phyloP scores from a whole-genome alignment of 2,888 invertebrate species.

The Nephrotoma appendiculata region DNA sequence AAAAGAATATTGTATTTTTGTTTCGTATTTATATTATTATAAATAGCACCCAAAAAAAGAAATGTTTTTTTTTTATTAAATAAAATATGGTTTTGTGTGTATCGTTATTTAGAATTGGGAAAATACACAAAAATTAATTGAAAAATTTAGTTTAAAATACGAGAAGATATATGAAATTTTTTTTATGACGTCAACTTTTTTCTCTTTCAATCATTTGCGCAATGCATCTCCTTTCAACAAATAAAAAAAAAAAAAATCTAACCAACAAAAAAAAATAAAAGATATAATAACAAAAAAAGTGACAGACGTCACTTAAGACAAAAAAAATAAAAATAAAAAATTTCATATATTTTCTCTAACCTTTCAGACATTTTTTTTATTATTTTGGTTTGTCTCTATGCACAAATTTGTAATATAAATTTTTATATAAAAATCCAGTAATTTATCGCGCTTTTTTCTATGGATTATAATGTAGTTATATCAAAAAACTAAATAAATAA shows the following conservation, averaged over 20 bases:
- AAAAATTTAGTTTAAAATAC: not conserved
- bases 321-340: not conserved
- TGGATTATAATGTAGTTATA: not conserved
- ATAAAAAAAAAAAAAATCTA: not conserved
- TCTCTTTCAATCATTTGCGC: conserved; percentile 1
- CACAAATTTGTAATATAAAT: not conserved
- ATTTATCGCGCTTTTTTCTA: not conserved
- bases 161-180: not conserved
- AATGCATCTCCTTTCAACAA: conserved; percentile 1
- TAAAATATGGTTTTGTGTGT: not conserved
- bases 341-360: not conserved
- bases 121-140: not conserved
- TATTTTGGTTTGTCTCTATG: not conserved
- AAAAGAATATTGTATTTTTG: not conserved
- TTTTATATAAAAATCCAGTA: not conserved
- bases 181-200: conserved; percentile 5
- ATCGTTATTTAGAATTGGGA: not conserved
- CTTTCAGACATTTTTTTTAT: not conserved
- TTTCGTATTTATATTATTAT: not conserved
- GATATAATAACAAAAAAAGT: not conserved
- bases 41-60: not conserved
- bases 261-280: conserved; percentile 1
- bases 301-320: conserved; percentile 4
- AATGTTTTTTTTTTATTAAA: not conserved
- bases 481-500: not conserved